Conservation (phyloP, 2,113 vertebrate genomes). For the Lichenostomus cassidix region DNA sequence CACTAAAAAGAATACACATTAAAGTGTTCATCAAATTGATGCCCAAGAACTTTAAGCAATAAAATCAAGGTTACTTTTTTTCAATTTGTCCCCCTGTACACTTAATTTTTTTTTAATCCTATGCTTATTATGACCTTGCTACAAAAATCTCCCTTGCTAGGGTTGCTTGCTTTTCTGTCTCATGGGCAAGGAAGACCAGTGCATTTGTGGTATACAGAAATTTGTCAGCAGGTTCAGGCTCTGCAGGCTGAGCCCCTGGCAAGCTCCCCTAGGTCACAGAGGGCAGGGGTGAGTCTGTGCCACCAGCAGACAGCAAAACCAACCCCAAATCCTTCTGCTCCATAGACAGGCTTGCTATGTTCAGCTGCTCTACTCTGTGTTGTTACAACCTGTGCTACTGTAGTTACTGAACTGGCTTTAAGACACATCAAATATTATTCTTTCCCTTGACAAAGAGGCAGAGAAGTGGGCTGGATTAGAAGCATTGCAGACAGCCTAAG, state of each 20-base stretch:
- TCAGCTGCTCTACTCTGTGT: not conserved
- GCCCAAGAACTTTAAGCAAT: not conserved
- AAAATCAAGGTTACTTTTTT: not conserved
- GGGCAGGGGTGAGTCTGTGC: not conserved
- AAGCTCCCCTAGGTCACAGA: not conserved
- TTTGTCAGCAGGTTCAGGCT: not conserved
- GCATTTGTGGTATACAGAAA: not conserved
- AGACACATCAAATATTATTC: not conserved
- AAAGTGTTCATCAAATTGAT: not conserved
- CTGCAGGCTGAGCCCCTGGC: not conserved
- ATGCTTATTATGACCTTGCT: not conserved
- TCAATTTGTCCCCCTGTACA: not conserved
- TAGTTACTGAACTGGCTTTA: not conserved
- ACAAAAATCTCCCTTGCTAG: not conserved
- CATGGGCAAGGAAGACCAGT: not conserved
- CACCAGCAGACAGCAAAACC: rapidly evolving
- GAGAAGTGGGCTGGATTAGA: not conserved
- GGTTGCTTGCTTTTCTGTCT: not conserved
- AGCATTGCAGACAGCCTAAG: not conserved
- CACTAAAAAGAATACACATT: not conserved
- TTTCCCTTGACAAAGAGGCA: not conserved
- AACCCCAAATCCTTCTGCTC: not conserved
- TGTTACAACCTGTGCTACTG: not conserved
- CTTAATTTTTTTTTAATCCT: not conserved
- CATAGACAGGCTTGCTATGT: not conserved